Percentiles rank a stretch among this genome's conserved stretches.
These are phyloP conservation scores for Plutomurus gul DNA, from an alignment of 1,140 invertebrate species.

Conservation along the genomic window DNA sequence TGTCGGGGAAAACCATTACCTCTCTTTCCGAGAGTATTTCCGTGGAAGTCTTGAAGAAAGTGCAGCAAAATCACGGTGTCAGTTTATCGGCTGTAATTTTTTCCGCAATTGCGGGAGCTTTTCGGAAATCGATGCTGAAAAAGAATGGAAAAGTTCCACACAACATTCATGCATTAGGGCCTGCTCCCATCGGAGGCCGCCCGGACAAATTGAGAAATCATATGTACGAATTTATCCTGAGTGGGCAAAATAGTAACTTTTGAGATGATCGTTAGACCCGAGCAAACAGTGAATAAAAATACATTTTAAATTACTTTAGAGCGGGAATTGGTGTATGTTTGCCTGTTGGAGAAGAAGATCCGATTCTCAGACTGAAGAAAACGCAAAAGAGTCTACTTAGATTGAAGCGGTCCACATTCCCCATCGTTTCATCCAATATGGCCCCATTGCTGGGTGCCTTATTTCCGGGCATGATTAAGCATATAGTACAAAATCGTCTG, in stretches of 20 bases:
- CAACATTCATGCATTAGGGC: constrained; percentile 27
- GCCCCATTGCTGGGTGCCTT: constrained; percentile 10
- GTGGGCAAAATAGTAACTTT: too few relatives aligned
- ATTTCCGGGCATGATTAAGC: background rate
- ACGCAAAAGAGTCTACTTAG: background rate
- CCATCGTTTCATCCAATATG: background rate
- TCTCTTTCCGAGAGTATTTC: background rate
- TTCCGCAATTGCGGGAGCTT: constrained; percentile 34
- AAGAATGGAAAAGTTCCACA: constrained; percentile 41
- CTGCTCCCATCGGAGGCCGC: constrained; percentile 41
- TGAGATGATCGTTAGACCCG: too few relatives aligned
- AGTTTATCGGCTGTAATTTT: constrained; percentile 36
- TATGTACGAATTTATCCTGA: constrained; percentile 34
- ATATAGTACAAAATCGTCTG: background rate
- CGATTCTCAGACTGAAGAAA: background rate
- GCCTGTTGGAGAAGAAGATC: constrained; percentile 32
- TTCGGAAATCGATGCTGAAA: constrained; percentile 44
- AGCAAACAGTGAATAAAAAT: too few relatives aligned
- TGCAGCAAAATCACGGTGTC: constrained; percentile 28
- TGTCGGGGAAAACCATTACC: constrained; percentile 1
- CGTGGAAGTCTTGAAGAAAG: constrained; percentile 34
- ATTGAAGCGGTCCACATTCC: background rate
- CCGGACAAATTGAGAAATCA: constrained; percentile 46
- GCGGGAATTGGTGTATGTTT: background rate
- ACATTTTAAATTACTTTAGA: background rate